Percentiles rank a stretch among this genome's conserved stretches.
Evolutionary conservation across 2,888 invertebrate species (phyloP).

Genomic region (Sisyra terminalis): DNA sequence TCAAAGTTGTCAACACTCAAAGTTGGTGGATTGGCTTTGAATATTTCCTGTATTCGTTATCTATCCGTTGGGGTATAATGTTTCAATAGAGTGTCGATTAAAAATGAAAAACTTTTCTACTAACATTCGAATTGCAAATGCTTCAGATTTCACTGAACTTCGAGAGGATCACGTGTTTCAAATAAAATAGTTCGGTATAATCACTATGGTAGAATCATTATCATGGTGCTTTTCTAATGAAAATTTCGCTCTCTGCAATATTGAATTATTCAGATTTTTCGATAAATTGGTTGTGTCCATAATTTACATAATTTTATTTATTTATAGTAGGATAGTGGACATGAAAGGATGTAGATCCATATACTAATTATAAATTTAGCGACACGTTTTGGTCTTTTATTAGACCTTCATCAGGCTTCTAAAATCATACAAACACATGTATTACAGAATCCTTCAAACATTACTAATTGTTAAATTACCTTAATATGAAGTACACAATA

Average conservation of each 20-base stretch:
- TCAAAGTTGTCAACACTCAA: slow-evolving; percentile 52
- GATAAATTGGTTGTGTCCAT: too few species aligned
- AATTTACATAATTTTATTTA: too few species aligned
- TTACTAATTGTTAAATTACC: too few species aligned
- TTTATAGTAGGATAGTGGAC: too few species aligned
- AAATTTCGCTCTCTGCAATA: slow-evolving; percentile 18
- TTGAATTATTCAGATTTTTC: slow-evolving; percentile 51
- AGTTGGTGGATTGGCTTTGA: slow-evolving; percentile 26
- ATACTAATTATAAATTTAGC: too few species aligned
- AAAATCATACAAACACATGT: too few species aligned
- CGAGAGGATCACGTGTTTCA: slow-evolving; percentile 72
- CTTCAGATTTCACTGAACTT: slow-evolving; percentile 69
- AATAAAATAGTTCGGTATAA: slow-evolving; percentile 44
- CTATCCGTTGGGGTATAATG: slow-evolving; percentile 35
- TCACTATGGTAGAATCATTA: slow-evolving; percentile 34
- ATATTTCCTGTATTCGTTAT: slow-evolving; percentile 1
- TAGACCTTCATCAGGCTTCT: too few species aligned
- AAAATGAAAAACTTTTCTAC: slow-evolving; percentile 61
- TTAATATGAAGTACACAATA: too few species aligned
- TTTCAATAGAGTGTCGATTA: slow-evolving; percentile 68
- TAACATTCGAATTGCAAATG: slow-evolving; percentile 57
- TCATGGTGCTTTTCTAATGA: slow-evolving; percentile 21
- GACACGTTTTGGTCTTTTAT: too few species aligned
- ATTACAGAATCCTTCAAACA: too few species aligned
- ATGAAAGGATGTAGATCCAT: too few species aligned